Evolutionary conservation across 2,888 invertebrate genomes (phyloP).

Genomic region (Reticulitermes lucifugus): DNA sequence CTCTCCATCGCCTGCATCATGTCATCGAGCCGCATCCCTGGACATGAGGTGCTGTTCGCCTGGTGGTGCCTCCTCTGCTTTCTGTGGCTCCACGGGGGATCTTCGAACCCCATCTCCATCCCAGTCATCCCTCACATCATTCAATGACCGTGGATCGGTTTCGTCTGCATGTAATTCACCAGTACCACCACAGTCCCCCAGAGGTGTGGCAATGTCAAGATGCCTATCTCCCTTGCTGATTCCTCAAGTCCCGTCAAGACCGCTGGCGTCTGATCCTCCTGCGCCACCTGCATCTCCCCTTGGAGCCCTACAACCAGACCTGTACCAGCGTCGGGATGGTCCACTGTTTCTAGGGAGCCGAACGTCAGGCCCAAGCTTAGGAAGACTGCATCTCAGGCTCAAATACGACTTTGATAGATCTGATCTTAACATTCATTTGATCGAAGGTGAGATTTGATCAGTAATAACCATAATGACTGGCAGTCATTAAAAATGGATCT

Average conservation of each 20-base stretch:
- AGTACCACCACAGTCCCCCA: conserved; percentile 26
- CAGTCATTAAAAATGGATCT: too few relatives aligned
- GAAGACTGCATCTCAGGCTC: conserved; percentile 84
- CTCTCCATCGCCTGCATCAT: conserved; percentile 48
- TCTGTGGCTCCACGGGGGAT: conserved; percentile 59
- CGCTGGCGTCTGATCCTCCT: conserved; percentile 53
- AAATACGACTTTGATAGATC: conserved; percentile 92
- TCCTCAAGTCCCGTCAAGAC: conserved; percentile 67
- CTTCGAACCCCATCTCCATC: conserved; percentile 74
- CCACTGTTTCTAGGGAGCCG: conserved; percentile 77
- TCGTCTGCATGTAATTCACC: conserved; percentile 46
- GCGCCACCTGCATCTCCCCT: conserved; percentile 71
- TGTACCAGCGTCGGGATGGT: conserved; percentile 84
- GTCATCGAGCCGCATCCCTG: conserved; percentile 45
- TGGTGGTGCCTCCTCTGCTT: conserved; percentile 58
- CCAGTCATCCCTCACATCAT: conserved; percentile 77
- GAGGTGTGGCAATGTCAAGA: conserved; percentile 58
- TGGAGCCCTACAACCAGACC: conserved; percentile 88
- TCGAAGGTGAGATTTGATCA: conserved; percentile 75
- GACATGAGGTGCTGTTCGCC: conserved; percentile 73
- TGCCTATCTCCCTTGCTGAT: conserved; percentile 84
- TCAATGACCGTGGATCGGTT: conserved; percentile 60
- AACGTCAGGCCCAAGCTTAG: conserved; percentile 77
- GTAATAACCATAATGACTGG: not conserved
- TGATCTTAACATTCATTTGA: conserved; percentile 90